Percentiles rank a stretch among this genome's conserved stretches.
Evolutionary conservation across 1,140 invertebrate species (phyloP).

Genomic region (Microplitis demolitor): DNA sequence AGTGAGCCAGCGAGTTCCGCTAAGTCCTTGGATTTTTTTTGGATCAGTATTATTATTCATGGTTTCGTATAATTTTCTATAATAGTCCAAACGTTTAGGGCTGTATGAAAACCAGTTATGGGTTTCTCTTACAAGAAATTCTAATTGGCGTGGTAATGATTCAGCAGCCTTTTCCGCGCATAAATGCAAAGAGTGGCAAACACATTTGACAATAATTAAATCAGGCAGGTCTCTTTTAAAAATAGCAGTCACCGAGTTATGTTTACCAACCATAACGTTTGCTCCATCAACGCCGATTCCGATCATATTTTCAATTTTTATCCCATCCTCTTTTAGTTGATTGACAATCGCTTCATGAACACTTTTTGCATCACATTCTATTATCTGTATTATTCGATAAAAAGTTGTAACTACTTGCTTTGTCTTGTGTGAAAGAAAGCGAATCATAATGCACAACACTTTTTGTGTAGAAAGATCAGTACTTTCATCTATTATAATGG

Average conservation of each 20-base stretch:
- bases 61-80: constrained; percentile 36
- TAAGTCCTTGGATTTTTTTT: constrained; percentile 35
- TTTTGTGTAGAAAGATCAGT: constrained; percentile 18
- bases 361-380: no score
- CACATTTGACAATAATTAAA: constrained; percentile 34
- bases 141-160: constrained; percentile 30
- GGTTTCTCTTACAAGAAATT: constrained; percentile 43
- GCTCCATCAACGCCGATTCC: no score
- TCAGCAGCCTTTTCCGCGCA: constrained; percentile 37
- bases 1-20: constrained; percentile 30
- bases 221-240: background rate
- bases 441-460: no score
- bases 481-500: constrained; percentile 46
- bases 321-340: no score
- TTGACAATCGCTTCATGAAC: no score
- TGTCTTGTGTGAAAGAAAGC: no score
- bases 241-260: no score
- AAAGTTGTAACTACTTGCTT: no score
- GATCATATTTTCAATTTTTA: no score
- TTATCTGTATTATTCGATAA: no score
- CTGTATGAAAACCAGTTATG: constrained; percentile 48
- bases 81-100: constrained; percentile 40
- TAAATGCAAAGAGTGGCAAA: constrained; percentile 37
- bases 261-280: no score
- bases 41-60: constrained; percentile 37